Base-by-base conservation (phyloP, 2,797 vertebrate species). In the Lithobates sylvaticus region DNA sequence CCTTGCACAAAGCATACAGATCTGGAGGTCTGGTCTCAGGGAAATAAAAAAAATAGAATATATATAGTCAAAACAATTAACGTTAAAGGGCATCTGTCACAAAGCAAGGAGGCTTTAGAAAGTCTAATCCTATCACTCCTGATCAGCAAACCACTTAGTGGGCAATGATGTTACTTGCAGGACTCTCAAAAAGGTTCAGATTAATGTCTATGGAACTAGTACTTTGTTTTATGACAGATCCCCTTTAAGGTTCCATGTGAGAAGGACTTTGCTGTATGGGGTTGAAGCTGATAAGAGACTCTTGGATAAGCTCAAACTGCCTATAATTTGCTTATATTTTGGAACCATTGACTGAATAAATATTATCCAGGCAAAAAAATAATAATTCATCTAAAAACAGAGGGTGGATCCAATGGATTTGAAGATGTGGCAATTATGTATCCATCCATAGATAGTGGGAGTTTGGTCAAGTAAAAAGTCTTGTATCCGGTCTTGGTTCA, bases 281-380 rank as follows among this genome's bases (percentile, higher is more conserved):
- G 39, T 34, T 5, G 18, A 50, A 34, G 18, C 8, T 47, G 10
- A 67, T 26, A 67, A 21, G 61, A 15, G 16, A 71, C 32, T 39
- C 69, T 39, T 21, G 18, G 18, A 39, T 21, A 21, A 71, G 69
- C 36, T 71, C 36, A 75, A 12, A 32, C 9, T 36, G 58, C 42
- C 21, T 42, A 27, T 0, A 47, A 15, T 54, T 54, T 54, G 50
- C 34, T 18, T 39, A 10, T 50, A 27, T 70, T 18, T 74, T 67
- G 36, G 26, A 65, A 44, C 67, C 58, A 70, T 32, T 68, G 69
- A 50, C 36, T 86, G 73, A 81, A 86, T 76, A 86, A 86, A 86
- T 77, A 64, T 78, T 86, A 72, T 86, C 74, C 79, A 65, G 50
- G 27, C 79, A 86, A 16, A 61, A 77, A 76, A 50, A 50, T 1